Conservation (phyloP, 2,797 vertebrate genomes). For the Tragelaphus eurycerus region DNA sequence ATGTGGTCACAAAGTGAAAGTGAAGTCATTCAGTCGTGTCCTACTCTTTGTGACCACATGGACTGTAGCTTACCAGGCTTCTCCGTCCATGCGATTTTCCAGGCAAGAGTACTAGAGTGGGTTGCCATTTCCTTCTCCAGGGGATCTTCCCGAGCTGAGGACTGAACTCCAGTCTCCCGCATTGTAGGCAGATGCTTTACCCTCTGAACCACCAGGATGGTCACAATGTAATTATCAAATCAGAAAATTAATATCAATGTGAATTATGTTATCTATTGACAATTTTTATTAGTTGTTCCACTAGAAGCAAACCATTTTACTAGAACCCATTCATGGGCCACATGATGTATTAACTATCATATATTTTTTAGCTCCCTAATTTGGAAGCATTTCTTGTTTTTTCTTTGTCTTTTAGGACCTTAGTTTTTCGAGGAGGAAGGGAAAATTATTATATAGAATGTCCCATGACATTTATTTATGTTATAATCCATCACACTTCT, state of each 20-base stretch:
- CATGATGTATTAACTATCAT: neutral
- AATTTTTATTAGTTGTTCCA: neutral
- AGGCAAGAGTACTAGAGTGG: neutral
- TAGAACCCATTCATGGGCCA: neutral
- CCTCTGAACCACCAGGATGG: neutral
- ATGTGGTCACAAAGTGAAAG: neutral
- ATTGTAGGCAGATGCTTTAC: neutral
- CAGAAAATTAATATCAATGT: neutral
- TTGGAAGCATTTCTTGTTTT: neutral
- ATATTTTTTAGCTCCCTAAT: neutral
- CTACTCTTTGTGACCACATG: neutral
- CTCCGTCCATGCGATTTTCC: neutral
- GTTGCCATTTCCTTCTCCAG: neutral
- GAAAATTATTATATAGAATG: neutral
- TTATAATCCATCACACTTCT: neutral
- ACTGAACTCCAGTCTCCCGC: fast-evolving
- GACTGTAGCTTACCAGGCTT: neutral
- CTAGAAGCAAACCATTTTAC: neutral
- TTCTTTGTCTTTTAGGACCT: neutral
- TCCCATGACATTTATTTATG: neutral
- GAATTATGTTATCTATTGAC: neutral
- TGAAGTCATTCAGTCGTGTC: neutral
- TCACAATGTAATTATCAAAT: neutral
- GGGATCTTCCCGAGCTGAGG: neutral
- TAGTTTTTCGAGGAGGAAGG: neutral